Conservation (phyloP, 2,888 invertebrate species). For the Trissolcus brochymenae region DNA sequence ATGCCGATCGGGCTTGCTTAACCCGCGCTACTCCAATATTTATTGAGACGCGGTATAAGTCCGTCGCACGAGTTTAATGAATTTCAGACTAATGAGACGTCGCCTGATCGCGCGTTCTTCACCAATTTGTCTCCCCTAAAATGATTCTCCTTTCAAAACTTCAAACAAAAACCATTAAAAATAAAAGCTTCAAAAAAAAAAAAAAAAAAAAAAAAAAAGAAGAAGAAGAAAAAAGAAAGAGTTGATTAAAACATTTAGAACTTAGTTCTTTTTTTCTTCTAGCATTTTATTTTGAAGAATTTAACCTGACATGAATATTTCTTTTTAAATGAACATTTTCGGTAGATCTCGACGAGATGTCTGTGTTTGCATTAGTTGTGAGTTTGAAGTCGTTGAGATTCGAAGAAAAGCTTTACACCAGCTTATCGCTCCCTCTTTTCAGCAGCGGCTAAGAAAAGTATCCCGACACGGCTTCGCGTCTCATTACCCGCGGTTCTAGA, state of each 20-base stretch:
- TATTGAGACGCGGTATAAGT: conserved; percentile 35
- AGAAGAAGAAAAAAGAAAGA: no score
- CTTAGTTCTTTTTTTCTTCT: no score
- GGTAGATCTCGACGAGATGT: no score
- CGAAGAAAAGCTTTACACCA: conserved; percentile 35
- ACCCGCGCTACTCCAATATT: conserved; percentile 31
- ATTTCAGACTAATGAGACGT: conserved; percentile 34
- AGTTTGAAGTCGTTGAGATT: conserved; percentile 3
- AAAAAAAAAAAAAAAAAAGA: no score
- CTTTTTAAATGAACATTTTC: no score
- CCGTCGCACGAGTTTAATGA: conserved; percentile 31
- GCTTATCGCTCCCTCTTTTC: conserved; percentile 45
- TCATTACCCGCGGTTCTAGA: conserved; percentile 67
- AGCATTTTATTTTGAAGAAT: no score
- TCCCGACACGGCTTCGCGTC: conserved; percentile 60
- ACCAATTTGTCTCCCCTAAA: conserved; percentile 13
- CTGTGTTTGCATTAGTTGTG: no score
- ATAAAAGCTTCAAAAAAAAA: no score
- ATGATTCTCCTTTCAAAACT: no score
- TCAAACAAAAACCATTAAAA: no score
- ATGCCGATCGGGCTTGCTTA: conserved; percentile 26
- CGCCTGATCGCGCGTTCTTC: not conserved
- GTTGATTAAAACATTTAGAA: no score
- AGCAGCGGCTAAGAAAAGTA: conserved; percentile 38
- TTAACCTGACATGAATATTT: no score